Evolutionary conservation across 2,888 invertebrate genomes (phyloP).

Genomic region (Hyppa rectilinea): DNA sequence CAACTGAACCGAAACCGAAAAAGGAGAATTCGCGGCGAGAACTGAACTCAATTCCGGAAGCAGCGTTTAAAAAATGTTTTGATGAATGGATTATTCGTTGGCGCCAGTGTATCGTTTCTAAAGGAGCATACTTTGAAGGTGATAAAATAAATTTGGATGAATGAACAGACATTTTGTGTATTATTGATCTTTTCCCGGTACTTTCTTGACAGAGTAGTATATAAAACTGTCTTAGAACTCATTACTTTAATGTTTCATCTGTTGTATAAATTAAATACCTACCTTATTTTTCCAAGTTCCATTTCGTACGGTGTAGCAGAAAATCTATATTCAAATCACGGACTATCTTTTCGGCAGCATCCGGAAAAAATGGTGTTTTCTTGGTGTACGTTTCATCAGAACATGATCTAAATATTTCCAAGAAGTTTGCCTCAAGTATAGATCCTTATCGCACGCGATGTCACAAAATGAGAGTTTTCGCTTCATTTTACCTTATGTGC

Average conservation of each 20-base stretch:
- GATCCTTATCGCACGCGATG: slow-evolving; percentile 51
- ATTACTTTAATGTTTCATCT: slow-evolving; percentile 42
- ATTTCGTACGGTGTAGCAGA: slow-evolving; percentile 5
- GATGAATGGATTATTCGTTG: too few species aligned
- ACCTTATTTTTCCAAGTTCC: not conserved
- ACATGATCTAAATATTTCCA: slow-evolving; percentile 57
- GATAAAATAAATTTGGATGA: too few species aligned
- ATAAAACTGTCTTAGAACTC: slow-evolving; percentile 38
- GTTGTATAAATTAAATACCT: slow-evolving; percentile 36
- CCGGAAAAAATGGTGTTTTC: slow-evolving; percentile 44
- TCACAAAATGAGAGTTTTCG: slow-evolving; percentile 56
- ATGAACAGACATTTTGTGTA: too few species aligned
- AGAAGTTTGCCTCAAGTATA: slow-evolving; percentile 44
- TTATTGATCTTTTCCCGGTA: too few species aligned
- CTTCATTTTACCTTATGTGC: slow-evolving; percentile 55
- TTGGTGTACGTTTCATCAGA: slow-evolving; percentile 55
- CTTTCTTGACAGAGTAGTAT: too few species aligned
- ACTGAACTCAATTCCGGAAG: too few species aligned
- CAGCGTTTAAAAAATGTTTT: too few species aligned
- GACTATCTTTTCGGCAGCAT: slow-evolving; percentile 35
- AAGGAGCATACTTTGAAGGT: too few species aligned
- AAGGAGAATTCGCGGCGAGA: too few species aligned
- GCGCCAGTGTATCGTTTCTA: too few species aligned
- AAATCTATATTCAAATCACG: slow-evolving; percentile 47
- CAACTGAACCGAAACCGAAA: too few species aligned